A percentile compares a stretch with the other conserved stretches of the same genome.
Evolutionary conservation across 1,140 invertebrate genomes (phyloP).

Genomic region (Leguminivora glycinivorella): DNA sequence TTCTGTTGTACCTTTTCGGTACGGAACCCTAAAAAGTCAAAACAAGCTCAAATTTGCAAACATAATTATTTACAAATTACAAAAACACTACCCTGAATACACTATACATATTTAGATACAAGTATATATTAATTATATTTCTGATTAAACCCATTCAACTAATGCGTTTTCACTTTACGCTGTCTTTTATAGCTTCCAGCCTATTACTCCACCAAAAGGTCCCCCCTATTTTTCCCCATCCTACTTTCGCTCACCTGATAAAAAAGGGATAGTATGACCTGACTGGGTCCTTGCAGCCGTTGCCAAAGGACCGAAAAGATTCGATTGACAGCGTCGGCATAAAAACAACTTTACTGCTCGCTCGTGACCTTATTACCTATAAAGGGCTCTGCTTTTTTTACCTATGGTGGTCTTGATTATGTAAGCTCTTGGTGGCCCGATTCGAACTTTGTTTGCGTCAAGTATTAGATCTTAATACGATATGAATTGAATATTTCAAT

Average conservation of each 20-base stretch:
- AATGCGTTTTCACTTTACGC: constrained; percentile 10
- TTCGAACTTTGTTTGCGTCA: no score
- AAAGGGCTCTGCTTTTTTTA: constrained; percentile 2
- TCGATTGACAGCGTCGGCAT: constrained; percentile 23
- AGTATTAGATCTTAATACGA: no score
- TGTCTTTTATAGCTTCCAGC: not conserved
- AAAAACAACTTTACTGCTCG: constrained; percentile 21
- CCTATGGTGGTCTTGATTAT: constrained; percentile 5
- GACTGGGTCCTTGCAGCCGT: not conserved
- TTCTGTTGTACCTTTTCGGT: no score
- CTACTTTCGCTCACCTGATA: not conserved
- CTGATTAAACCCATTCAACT: constrained; percentile 19
- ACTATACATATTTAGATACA: no score
- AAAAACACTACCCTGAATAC: no score
- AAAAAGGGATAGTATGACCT: not conserved
- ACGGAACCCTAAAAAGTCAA: no score
- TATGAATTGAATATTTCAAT: no score
- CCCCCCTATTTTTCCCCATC: not conserved
- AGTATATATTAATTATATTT: not conserved
- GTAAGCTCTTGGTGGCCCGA: no score
- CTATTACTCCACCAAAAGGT: not conserved
- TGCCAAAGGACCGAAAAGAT: not conserved
- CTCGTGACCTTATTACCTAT: constrained; percentile 27
- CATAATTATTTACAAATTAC: no score
- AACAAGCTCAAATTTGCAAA: no score